Evolutionary conservation across 2,888 invertebrate species (phyloP), one percentile per base, ranked within the genome.

Genomic region (Andrena hattorfiana): DNA sequence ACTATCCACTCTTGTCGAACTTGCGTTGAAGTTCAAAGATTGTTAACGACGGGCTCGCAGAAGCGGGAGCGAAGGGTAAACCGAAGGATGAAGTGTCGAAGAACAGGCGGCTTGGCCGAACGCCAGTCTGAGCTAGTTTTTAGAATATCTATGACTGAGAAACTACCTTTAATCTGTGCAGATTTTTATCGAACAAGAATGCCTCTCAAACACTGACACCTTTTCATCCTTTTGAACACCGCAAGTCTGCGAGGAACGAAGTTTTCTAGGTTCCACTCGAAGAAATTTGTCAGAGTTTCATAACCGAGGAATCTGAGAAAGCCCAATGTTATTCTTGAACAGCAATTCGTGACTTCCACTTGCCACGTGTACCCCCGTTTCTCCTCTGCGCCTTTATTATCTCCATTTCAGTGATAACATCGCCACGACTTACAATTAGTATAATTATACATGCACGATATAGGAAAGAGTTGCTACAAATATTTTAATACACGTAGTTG

Each of bases 121-220:
- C 54, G 54, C 62, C 62, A 30, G 59, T 62, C 66, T 56, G 85
- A 88, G 85, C 82, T 75, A 76, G 84, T 84, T 42, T 87, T 84
- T 85, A 69, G 89, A 89, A 91, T 91, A 91, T 91, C 91, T 89
- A 91, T 90, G 88, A 87, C 83, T 60, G 60, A 68, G 73, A 78
- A 87, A 88, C 82, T 81, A 73, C 66, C 26, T 26, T 26, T 2
- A 20, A 20, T 6, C 26, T 10, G 26, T 6, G 35, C 35, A 62
- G 20, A 42, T 56, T 28, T 62, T 68, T 48, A 68, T 71, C 56
- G 59, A 67, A 30, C 23, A 20, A 59, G 70, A 60, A 54, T 48
- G 1, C 42, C 64, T 16, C 26, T 63, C 56, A 54, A 66, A 35
- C 60, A 32, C 54, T n/a, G 51, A 54, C 51, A 71, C 56, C 63